phyloP scores from a whole-genome alignment of 64 coral and sea anemone genomes.

The Astreopora myriophthalma region DNA sequence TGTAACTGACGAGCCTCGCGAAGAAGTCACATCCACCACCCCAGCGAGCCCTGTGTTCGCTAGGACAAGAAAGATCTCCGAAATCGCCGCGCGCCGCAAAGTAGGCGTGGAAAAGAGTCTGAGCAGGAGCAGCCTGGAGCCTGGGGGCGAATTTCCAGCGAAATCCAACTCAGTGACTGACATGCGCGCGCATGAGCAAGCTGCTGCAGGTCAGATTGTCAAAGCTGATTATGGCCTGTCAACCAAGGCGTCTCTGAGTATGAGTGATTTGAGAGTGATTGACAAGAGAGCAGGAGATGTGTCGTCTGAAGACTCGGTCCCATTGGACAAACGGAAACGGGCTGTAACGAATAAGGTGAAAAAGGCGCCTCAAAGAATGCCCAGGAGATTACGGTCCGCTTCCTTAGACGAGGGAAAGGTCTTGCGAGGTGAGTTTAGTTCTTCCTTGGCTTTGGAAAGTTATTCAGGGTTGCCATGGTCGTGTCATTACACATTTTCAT shows the following conservation, averaged over 20 bases:
- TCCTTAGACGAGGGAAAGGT: constrained; percentile 78
- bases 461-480: no score
- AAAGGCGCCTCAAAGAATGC: constrained; percentile 37
- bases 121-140: constrained; percentile 20
- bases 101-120: constrained; percentile 66
- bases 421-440: constrained; percentile 61
- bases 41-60: constrained; percentile 74
- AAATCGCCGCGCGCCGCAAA: constrained; percentile 76
- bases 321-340: constrained; percentile 13
- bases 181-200: constrained; percentile 38
- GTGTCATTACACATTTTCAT: no score
- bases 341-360: constrained; percentile 26
- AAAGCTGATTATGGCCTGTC: constrained; percentile 12
- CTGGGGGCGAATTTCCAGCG: constrained; percentile 1
- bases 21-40: neutral
- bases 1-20: neutral
- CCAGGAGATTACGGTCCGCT: constrained; percentile 76
- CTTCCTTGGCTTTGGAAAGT: neutral
- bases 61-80: constrained; percentile 79
- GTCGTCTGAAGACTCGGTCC: constrained; percentile 60
- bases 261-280: constrained; percentile 77
- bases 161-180: constrained; percentile 63
- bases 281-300: constrained; percentile 62
- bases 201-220: constrained; percentile 2
- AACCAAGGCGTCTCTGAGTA: constrained; percentile 76